Percentiles rank a stretch among this genome's conserved stretches.
These are phyloP conservation scores for Porites divaricata DNA, from an alignment of 92 coral and sea anemone species.

Conservation along the genomic window DNA sequence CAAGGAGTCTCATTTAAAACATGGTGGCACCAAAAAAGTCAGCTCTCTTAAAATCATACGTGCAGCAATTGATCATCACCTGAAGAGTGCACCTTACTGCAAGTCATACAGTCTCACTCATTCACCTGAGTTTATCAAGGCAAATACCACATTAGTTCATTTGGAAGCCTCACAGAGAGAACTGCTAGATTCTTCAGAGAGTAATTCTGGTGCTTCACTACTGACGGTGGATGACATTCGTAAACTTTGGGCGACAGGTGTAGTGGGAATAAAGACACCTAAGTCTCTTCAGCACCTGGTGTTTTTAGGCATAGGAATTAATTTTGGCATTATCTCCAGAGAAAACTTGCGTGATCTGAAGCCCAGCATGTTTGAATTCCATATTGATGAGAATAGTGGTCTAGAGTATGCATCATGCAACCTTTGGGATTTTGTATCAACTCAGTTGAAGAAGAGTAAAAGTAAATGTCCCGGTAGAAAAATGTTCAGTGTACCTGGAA, in stretches of 20 bases:
- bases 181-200: constrained; percentile 52
- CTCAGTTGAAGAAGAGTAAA: constrained; percentile 51
- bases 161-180: constrained; percentile 58
- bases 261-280: constrained; percentile 77
- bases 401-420: constrained; percentile 69
- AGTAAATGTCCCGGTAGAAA: constrained; percentile 58
- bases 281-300: constrained; percentile 79
- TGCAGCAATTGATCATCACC: constrained; percentile 81
- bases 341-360: constrained; percentile 71
- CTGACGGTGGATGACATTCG: constrained; percentile 71
- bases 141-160: constrained; percentile 51
- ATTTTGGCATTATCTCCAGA: constrained; percentile 85
- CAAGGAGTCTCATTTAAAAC: constrained; percentile 76
- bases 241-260: constrained; percentile 75
- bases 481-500: constrained; percentile 80
- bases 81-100: constrained; percentile 66
- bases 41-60: constrained; percentile 83
- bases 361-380: constrained; percentile 80
- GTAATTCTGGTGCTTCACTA: constrained; percentile 61
- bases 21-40: constrained; percentile 78
- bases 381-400: constrained; percentile 69
- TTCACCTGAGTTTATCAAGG: constrained; percentile 29
- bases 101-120: constrained; percentile 74
- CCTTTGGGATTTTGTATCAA: constrained; percentile 40
- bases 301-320: constrained; percentile 77